These are phyloP conservation scores for Clarias magur DNA, from an alignment of 2,113 vertebrate genomes.

Conservation along the genomic window DNA sequence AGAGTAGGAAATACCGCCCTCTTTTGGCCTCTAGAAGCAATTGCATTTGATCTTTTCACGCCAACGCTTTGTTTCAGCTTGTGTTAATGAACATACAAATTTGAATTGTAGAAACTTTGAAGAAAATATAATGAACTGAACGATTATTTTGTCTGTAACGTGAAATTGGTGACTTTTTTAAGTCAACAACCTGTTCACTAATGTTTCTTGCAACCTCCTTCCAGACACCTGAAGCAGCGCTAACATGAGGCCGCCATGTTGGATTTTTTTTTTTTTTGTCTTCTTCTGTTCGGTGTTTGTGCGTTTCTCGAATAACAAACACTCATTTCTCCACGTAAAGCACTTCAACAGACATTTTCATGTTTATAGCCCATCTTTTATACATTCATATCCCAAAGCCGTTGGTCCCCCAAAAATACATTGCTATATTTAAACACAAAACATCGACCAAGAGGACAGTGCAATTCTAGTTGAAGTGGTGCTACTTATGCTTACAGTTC, in stretches of 20 bases:
- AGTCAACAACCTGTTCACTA: background rate
- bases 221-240: too few relatives aligned
- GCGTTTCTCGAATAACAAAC: constrained; percentile 36
- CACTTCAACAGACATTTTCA: constrained; percentile 53
- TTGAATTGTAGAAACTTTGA: background rate
- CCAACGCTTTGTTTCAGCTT: background rate
- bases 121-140: background rate
- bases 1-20: background rate
- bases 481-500: constrained; percentile 57
- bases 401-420: constrained; percentile 75
- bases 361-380: constrained; percentile 56
- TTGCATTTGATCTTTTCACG: background rate
- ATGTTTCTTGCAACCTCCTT: background rate
- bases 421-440: constrained; percentile 63
- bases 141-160: background rate
- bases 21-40: background rate
- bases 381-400: constrained; percentile 60
- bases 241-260: background rate
- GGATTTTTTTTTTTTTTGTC: background rate
- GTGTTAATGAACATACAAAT: background rate
- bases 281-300: constrained; percentile 31
- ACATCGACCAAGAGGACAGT: constrained; percentile 56
- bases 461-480: constrained; percentile 57
- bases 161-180: background rate
- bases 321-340: constrained; percentile 43